These are phyloP conservation scores for Neomonachus schauinslandi DNA, from an alignment of 2,113 vertebrate genomes.

Conservation along the genomic window DNA sequence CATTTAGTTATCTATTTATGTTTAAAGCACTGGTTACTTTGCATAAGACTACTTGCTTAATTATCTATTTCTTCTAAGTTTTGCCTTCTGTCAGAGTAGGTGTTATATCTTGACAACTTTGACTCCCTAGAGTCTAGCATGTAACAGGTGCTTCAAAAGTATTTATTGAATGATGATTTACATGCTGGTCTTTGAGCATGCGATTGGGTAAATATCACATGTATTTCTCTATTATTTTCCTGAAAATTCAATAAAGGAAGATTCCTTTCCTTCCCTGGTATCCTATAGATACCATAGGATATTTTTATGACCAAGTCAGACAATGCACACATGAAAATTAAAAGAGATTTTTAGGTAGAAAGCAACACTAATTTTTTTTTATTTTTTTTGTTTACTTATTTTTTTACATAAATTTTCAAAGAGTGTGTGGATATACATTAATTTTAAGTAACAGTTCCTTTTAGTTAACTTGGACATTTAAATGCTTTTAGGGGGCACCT, in stretches of 20 bases:
- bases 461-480: conserved; percentile 56
- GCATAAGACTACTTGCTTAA: background rate
- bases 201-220: background rate
- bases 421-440: conserved; percentile 26
- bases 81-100: background rate
- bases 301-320: background rate
- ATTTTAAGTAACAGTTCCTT: conserved; percentile 24
- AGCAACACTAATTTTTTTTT: conserved; percentile 12
- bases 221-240: background rate
- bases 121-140: background rate
- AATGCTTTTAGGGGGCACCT: background rate
- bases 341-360: background rate
- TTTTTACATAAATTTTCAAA: conserved; percentile 48
- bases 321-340: conserved; percentile 12
- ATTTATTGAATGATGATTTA: background rate
- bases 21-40: background rate
- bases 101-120: background rate
- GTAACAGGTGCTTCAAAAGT: background rate
- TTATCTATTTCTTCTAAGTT: background rate
- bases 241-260: background rate
- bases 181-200: background rate
- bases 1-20: background rate
- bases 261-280: background rate
- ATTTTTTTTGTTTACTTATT: too few species aligned
- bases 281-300: background rate